Evolutionary conservation across 2,888 invertebrate species (phyloP).

Genomic region (Folsomia manolachei): DNA sequence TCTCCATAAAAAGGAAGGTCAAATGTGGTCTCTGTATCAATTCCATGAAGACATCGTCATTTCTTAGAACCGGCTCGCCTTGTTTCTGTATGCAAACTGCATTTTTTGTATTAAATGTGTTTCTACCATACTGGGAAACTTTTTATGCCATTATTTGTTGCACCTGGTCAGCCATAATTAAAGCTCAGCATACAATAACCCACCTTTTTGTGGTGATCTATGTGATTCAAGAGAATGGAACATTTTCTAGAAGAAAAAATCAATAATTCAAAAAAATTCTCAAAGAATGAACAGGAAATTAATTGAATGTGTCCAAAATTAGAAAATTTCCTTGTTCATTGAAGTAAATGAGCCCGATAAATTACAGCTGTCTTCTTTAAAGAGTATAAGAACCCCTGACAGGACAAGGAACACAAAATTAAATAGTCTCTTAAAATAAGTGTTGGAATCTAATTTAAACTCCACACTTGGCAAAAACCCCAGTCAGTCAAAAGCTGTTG

Average conservation of each 20-base stretch:
- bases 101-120: background rate
- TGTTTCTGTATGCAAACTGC: background rate
- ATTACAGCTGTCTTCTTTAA: slow-evolving; percentile 7
- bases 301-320: slow-evolving; percentile 11
- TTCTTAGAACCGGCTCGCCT: background rate
- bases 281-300: slow-evolving; percentile 9
- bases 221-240: background rate
- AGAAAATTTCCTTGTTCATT: slow-evolving; percentile 26
- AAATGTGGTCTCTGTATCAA: background rate
- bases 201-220: background rate
- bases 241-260: background rate
- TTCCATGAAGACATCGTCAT: background rate
- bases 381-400: background rate
- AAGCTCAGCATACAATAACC: no score
- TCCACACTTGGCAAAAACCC: background rate
- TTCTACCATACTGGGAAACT: background rate
- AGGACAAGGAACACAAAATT: no score
- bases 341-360: slow-evolving; percentile 10
- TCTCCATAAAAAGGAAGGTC: slow-evolving; percentile 5
- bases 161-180: background rate
- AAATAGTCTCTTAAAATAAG: background rate
- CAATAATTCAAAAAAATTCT: background rate
- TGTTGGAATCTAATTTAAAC: background rate
- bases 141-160: background rate
- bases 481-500: background rate